Percentiles rank a stretch among this genome's conserved stretches.
Conservation (phyloP, 2,888 invertebrate genomes). For the Tillus elongatus region DNA sequence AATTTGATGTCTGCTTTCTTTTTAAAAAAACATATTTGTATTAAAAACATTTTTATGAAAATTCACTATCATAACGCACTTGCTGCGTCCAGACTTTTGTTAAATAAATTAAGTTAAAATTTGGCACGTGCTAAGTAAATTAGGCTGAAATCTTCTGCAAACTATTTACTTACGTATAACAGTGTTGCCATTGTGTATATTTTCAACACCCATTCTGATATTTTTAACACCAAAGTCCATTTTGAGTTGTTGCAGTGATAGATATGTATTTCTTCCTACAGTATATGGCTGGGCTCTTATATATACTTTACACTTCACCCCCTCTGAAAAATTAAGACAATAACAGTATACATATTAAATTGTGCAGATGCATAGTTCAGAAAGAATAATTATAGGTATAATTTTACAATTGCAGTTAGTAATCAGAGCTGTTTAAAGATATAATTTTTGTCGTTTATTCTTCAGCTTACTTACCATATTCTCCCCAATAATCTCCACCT, state of each 20-base stretch:
- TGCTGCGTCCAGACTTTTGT: too few species aligned
- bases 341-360: too few species aligned
- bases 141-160: too few species aligned
- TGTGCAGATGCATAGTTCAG: too few species aligned
- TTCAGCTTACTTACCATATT: constrained; percentile 76
- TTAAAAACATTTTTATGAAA: too few species aligned
- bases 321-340: constrained; percentile 50
- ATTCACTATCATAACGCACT: too few species aligned
- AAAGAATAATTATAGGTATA: constrained; percentile 11
- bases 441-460: too few species aligned
- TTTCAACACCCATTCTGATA: constrained; percentile 79
- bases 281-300: constrained; percentile 60
- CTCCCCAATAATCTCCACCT: constrained; percentile 83
- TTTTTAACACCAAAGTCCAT: constrained; percentile 78
- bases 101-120: constrained; percentile 7
- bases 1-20: too few species aligned
- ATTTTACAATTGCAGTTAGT: too few species aligned
- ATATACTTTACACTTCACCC: constrained; percentile 75
- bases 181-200: constrained; percentile 69
- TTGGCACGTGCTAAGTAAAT: too few species aligned
- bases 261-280: constrained; percentile 56
- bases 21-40: too few species aligned
- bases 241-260: constrained; percentile 66
- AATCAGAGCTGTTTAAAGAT: too few species aligned
- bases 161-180: constrained; percentile 59